Conservation (phyloP, 2,113 vertebrate species). For the Hippocampus zosterae region DNA sequence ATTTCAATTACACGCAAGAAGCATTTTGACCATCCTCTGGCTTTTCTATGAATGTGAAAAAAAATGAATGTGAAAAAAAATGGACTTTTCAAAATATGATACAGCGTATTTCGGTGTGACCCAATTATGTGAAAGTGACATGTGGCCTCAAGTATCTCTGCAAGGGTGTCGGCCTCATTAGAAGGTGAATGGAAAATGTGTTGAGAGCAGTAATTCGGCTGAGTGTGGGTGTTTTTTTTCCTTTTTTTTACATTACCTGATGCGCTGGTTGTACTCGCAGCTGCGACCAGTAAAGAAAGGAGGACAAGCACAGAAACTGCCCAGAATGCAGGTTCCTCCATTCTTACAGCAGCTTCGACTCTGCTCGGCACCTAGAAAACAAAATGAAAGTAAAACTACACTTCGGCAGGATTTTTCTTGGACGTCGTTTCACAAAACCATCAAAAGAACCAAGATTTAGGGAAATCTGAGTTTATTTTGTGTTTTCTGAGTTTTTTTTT, state of each 20-base stretch:
- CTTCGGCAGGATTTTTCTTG: not conserved
- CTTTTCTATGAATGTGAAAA: too few species aligned
- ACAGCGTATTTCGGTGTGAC: too few species aligned
- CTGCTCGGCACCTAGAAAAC: slow-evolving; percentile 57
- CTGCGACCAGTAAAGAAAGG: slow-evolving; percentile 66
- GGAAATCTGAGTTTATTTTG: not conserved
- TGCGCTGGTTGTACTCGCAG: slow-evolving; percentile 65
- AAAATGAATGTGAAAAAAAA: too few species aligned
- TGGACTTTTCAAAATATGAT: too few species aligned
- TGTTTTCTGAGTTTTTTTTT: not conserved
- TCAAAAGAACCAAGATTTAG: not conserved
- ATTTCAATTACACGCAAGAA: too few species aligned
- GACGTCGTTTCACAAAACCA: too few species aligned
- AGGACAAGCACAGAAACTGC: slow-evolving; percentile 65
- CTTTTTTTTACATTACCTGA: slow-evolving; percentile 40
- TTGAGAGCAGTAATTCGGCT: not conserved
- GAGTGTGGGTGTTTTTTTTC: not conserved
- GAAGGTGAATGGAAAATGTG: not conserved
- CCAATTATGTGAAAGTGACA: too few species aligned
- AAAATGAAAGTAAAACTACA: not conserved
- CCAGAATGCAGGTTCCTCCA: slow-evolving; percentile 69
- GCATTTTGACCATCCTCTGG: too few species aligned
- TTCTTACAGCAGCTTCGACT: slow-evolving; percentile 75
- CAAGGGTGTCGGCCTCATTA: not conserved
- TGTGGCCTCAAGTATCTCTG: not conserved